Evolutionary conservation across 2,797 vertebrate genomes (phyloP), one percentile per base, ranked within the genome.

Genomic region (Protosalanx chinensis): DNA sequence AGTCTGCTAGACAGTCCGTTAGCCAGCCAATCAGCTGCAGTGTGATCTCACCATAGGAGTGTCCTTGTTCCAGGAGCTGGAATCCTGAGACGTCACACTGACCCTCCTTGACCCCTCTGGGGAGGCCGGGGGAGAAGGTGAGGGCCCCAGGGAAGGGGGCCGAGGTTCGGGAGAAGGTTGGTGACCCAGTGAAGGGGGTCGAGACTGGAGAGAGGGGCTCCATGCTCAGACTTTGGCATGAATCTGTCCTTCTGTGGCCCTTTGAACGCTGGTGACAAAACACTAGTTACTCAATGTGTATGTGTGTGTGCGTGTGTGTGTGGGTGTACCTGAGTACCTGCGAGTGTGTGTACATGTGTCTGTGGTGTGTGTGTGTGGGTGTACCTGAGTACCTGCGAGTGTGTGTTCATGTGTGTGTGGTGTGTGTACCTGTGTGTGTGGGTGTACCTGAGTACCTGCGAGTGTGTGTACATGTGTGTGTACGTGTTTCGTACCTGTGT

Each of bases 231-330:
- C 92, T 93, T 78, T 92, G 91, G 0, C 71, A 30, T 0, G 92
- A 94, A 70, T 91, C 90, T 0, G 76, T 92, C 62, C 88, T 77
- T 12, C 83, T 85, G 88, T 91, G 84, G 77, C 87, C 89, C 33
- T 72, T 83, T 63, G 81, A 80, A 53, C 70, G 81, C 93, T 94
- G 86, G 5, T 2, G 8, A 20, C 8, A 58, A 58, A 30, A 56
- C 29, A 37, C 41, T 46, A 2, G 41, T 46, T 46, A 46, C 41
- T 37, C 35, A 37, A 5, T 30, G 58, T 30, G 58, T 60, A 23
- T 60, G 18, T 60, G 58, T 57, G 53, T 57, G 12, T 57, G 1
- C n/a, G 53, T 18, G 53, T 57, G 53, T 57, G 53, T n/a, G 53
- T n/a, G 1, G 2, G 53, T 57, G 13, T n/a, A 18, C n/a, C 15